Evolutionary conservation across 2,888 invertebrate species (phyloP).

Genomic region (Drosophila siamana): DNA sequence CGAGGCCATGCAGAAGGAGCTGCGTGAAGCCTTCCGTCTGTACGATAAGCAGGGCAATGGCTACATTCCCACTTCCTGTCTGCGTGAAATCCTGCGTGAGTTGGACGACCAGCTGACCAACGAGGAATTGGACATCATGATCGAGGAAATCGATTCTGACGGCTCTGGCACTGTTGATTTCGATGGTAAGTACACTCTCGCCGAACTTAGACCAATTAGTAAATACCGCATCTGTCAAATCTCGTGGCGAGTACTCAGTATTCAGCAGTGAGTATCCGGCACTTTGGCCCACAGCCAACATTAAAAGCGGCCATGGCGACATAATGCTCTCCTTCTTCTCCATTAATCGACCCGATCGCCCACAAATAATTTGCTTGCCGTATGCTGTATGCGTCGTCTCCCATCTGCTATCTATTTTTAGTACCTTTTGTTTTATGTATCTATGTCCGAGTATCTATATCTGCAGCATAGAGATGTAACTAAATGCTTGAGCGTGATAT

Average conservation of each 20-base stretch:
- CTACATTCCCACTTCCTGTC: conserved; percentile 96
- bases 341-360: conserved; percentile 15
- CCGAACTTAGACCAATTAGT: conserved; percentile 38
- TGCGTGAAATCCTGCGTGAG: conserved; percentile 97
- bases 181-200: conserved; percentile 90
- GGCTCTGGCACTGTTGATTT: conserved; percentile 99
- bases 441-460: conserved; percentile 13
- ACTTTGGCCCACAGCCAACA: conserved; percentile 52
- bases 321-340: conserved; percentile 9
- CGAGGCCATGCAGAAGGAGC: conserved; percentile 98
- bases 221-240: conserved; percentile 32
- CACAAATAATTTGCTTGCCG: neutral
- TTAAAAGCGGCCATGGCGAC: conserved; percentile 38
- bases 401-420: conserved; percentile 42
- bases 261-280: neutral
- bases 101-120: conserved; percentile 98
- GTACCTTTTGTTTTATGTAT: conserved; percentile 24
- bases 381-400: neutral
- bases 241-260: neutral
- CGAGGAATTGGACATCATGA: conserved; percentile 97
- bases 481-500: neutral
- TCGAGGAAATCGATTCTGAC: conserved; percentile 99
- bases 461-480: neutral
- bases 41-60: conserved; percentile 99
- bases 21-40: conserved; percentile 99